Conservation (phyloP, 2,888 invertebrate species). For the Troilus luridus region DNA sequence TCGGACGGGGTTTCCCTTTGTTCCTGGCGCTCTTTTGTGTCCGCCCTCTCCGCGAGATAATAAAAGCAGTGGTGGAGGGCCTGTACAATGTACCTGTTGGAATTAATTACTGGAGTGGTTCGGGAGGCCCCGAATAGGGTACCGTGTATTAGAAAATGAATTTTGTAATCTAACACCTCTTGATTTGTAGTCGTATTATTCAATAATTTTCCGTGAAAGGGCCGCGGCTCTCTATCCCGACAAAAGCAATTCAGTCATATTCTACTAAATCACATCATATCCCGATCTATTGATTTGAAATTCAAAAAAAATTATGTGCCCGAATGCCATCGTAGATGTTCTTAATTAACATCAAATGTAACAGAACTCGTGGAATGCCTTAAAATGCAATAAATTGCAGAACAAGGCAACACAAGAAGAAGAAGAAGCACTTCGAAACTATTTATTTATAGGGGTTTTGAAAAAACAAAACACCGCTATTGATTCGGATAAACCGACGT, state of each 20-base stretch:
- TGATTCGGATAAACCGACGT: too few species aligned
- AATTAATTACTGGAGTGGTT: conserved; percentile 32
- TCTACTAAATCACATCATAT: not conserved
- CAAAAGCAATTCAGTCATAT: not conserved
- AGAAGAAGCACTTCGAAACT: too few species aligned
- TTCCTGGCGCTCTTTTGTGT: conserved; percentile 9
- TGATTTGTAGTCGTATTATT: conserved; percentile 18
- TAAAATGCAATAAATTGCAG: too few species aligned
- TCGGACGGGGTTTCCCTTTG: conserved; percentile 3
- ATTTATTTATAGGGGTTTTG: too few species aligned
- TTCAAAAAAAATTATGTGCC: not conserved
- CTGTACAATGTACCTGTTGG: conserved; percentile 25
- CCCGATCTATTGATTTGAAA: not conserved
- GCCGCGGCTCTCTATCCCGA: not conserved
- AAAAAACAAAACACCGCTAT: too few species aligned
- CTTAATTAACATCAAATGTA: too few species aligned
- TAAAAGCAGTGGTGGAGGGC: not conserved
- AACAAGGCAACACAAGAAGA: too few species aligned
- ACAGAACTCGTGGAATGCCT: too few species aligned
- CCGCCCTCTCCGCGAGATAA: not conserved
- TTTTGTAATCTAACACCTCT: conserved; percentile 10
- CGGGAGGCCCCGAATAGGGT: not conserved
- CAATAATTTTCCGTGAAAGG: not conserved
- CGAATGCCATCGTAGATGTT: too few species aligned
- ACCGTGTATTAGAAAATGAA: conserved; percentile 26